phyloP scores from a whole-genome alignment of 2,113 vertebrate genomes.

The Oncorhynchus masou region DNA sequence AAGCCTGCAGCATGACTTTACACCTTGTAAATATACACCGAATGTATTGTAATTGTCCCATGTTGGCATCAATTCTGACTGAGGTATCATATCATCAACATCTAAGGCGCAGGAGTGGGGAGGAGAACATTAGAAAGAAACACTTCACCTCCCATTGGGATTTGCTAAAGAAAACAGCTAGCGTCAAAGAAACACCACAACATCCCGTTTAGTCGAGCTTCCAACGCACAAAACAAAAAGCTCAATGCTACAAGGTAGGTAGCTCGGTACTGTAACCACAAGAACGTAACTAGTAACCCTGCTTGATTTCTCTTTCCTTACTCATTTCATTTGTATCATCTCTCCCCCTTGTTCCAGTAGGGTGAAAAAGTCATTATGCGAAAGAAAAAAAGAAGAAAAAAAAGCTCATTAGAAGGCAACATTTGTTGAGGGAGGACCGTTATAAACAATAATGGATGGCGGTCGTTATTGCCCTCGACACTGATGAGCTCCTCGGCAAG shows the following conservation, averaged over 20 bases:
- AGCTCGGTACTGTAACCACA: too few relatives aligned
- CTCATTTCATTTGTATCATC: conserved; percentile 64
- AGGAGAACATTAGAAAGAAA: conserved; percentile 67
- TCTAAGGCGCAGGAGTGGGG: conserved; percentile 61
- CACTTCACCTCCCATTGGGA: conserved; percentile 64
- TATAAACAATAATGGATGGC: conserved; percentile 99
- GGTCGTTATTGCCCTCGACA: conserved; percentile 97
- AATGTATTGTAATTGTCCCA: conserved; percentile 78
- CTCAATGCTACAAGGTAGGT: conserved; percentile 49
- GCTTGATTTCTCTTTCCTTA: conserved; percentile 63
- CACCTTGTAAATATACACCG: conserved; percentile 77
- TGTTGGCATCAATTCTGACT: conserved; percentile 75
- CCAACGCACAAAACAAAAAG: conserved; percentile 50
- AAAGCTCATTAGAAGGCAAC: conserved; percentile 99
- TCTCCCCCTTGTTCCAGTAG: conserved; percentile 62
- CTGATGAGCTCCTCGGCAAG: conserved; percentile 99
- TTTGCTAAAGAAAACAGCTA: conserved; percentile 63
- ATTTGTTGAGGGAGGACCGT: conserved; percentile 97
- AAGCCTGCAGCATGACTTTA: conserved; percentile 72
- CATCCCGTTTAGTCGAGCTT: conserved; percentile 42
- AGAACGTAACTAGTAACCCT: conserved; percentile 47
- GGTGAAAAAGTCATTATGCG: conserved; percentile 96
- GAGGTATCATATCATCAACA: conserved; percentile 69
- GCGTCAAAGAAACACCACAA: conserved; percentile 63
- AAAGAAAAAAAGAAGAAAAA: conserved; percentile 84